phyloP scores from a whole-genome alignment of 2,113 vertebrate genomes.

The Sinocyclocheilus anshuiensis region DNA sequence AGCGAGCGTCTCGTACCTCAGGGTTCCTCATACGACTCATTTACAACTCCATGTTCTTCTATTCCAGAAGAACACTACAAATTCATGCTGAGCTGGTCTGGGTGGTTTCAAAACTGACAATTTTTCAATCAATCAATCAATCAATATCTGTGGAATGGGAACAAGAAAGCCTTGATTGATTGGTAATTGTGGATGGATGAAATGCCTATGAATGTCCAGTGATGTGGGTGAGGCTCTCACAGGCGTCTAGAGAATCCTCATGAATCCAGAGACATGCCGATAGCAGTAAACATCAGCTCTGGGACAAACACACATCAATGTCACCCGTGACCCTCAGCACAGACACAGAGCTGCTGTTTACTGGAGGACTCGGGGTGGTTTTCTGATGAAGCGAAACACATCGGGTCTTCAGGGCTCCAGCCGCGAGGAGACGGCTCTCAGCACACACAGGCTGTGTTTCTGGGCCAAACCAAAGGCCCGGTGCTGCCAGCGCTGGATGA shows the following conservation, averaged over 20 bases:
- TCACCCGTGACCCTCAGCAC: not conserved
- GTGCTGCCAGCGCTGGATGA: too few species aligned
- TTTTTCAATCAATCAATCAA: too few species aligned
- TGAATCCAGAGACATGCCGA: not conserved
- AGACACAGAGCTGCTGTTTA: not conserved
- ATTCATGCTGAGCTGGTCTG: not conserved
- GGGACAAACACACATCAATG: conserved; percentile 22
- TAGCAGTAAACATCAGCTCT: not conserved
- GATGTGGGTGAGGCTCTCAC: not conserved
- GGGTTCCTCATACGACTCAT: not conserved
- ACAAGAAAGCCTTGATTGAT: too few species aligned
- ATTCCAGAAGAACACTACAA: not conserved
- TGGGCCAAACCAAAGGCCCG: not conserved
- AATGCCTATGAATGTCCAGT: not conserved
- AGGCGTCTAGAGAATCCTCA: not conserved
- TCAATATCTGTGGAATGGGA: too few species aligned
- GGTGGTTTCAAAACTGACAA: not conserved
- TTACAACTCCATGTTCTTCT: not conserved
- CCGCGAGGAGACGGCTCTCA: conserved; percentile 9
- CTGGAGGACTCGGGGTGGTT: not conserved
- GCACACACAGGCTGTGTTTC: not conserved
- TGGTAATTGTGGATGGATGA: not conserved
- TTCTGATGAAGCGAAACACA: not conserved
- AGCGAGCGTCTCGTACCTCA: not conserved
- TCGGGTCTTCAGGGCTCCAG: not conserved